phyloP scores from a whole-genome alignment of 2,113 vertebrate species.

The Pristiophorus japonicus region DNA sequence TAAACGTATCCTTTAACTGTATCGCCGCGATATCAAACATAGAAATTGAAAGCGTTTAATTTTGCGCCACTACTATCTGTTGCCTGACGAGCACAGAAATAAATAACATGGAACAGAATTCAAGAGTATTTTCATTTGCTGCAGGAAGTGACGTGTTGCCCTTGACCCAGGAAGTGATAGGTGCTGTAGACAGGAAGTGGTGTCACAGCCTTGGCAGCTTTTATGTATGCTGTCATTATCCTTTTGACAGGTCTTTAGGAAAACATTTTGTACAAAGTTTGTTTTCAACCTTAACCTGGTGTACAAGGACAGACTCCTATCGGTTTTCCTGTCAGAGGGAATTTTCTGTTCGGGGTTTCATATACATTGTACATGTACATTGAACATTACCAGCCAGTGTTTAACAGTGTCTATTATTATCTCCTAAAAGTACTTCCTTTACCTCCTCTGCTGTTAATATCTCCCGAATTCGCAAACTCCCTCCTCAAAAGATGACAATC shows the following conservation, averaged over 20 bases:
- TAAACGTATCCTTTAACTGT: neutral
- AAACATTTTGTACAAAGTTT: constrained; percentile 27
- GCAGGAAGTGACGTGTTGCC: neutral
- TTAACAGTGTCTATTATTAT: neutral
- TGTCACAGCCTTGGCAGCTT: neutral
- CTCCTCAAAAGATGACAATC: too few species aligned
- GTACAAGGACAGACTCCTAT: constrained; percentile 4
- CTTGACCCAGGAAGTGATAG: constrained; percentile 28
- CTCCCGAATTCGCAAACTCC: neutral
- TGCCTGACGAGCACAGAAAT: neutral
- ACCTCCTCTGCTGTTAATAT: neutral
- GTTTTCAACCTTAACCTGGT: constrained; percentile 5
- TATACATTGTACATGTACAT: neutral
- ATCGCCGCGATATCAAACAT: neutral
- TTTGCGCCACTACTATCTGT: neutral
- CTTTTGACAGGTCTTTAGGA: neutral
- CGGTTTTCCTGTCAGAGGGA: neutral
- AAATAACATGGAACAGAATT: neutral
- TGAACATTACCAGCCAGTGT: neutral
- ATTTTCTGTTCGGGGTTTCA: neutral
- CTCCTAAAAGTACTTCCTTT: neutral
- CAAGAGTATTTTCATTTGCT: neutral
- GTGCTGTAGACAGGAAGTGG: neutral
- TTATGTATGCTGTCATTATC: neutral
- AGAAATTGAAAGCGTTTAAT: neutral